Evolutionary conservation across 2,888 invertebrate species (phyloP), one percentile per base, ranked within the genome.

Genomic region (Ectobius pallidus): DNA sequence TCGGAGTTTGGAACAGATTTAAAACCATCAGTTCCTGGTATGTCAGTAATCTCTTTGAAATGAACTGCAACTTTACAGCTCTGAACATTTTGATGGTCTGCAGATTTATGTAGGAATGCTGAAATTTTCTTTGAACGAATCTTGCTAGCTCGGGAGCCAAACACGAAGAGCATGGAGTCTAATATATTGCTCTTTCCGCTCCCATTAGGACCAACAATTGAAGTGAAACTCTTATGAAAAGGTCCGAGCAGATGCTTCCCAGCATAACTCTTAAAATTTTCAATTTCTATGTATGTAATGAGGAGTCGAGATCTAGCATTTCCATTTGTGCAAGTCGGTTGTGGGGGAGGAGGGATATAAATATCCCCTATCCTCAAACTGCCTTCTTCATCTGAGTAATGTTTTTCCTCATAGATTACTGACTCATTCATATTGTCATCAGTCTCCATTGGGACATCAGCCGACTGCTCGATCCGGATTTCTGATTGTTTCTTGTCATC

Each of bases 161-260:
- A 99, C 0, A 99, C 99, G 86, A 99, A 99, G 76, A 99, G 85
- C 93, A 99, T 95, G 0, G 99, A 96, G 84, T 99, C 99, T 78
- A 99, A 99, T 0, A 99, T 97, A 82, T 99, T 99, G 78, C 97
- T 97, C 82, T 99, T 99, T 0, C 99, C 99, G 82, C 97, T 98
- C 27, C 99, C 99, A 84, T 99, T 99, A 0, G 99, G 99, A 0
- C 99, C 99, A 77, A 99, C 92, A 71, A 99, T 97, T 0, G 97
- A 90, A 6, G 98, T 96, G 80, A 98, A 99, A 81, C 95, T 94
- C 93, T 97, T 96, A 82, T 99, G 96, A 83, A 99, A 99, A 0
- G 98, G 98, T 0, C 99, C 99, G 68, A 99, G 86, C 1, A 85
- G 83, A 79, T 93, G 90, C 46, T 87, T 86, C 0, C 94, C 94